Evolutionary conservation across 2,888 invertebrate genomes (phyloP).

Genomic region (Pogonocherus hispidulus): DNA sequence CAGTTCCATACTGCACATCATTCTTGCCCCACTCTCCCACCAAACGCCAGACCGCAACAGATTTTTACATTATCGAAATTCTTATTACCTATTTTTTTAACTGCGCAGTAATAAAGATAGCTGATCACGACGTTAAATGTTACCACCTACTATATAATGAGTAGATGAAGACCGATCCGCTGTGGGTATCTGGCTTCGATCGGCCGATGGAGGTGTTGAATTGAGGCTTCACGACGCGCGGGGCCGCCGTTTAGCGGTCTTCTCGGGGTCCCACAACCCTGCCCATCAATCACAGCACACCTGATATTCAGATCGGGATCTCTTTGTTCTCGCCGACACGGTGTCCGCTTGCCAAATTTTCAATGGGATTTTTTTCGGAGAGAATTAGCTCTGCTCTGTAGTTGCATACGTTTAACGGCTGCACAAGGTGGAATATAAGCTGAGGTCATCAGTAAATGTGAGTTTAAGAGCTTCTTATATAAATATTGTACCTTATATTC

Average conservation of each 20-base stretch:
- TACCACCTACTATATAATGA: constrained; percentile 65
- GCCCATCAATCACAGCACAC: constrained; percentile 67
- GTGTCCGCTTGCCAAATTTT: constrained; percentile 10
- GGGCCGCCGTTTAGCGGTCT: constrained; percentile 62
- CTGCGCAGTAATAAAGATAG: constrained; percentile 42
- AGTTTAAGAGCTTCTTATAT: too few relatives aligned
- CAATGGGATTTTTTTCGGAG: background rate
- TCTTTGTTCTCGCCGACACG: constrained; percentile 57
- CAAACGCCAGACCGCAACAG: too few relatives aligned
- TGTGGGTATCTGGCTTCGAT: constrained; percentile 62
- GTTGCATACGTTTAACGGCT: background rate
- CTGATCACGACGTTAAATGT: constrained; percentile 47
- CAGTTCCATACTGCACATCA: too few relatives aligned
- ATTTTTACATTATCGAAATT: constrained; percentile 32
- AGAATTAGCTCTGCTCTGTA: background rate
- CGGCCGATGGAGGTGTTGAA: constrained; percentile 67
- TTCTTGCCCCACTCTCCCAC: too few relatives aligned
- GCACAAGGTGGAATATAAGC: background rate
- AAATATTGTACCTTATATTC: too few relatives aligned
- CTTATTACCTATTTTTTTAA: constrained; percentile 19
- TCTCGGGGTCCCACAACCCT: constrained; percentile 54
- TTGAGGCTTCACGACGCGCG: constrained; percentile 64
- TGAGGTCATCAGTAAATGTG: too few relatives aligned
- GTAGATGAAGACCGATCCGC: constrained; percentile 60
- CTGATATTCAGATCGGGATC: constrained; percentile 64